phyloP scores from a whole-genome alignment of 2,113 vertebrate genomes.

The Cynocephalus volans region DNA sequence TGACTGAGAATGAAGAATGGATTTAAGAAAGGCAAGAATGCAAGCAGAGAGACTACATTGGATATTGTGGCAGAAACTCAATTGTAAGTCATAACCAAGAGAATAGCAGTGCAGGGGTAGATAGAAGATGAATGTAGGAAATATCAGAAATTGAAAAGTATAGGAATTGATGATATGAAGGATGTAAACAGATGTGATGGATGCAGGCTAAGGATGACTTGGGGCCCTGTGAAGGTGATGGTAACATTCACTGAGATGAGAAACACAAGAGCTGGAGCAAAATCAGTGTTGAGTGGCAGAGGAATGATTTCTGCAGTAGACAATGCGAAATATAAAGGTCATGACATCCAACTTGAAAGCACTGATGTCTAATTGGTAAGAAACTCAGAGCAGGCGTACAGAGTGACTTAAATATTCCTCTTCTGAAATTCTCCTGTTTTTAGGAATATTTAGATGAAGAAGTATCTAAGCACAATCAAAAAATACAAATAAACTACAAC shows the following conservation, averaged over 20 bases:
- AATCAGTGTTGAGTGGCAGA: not conserved
- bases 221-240: not conserved
- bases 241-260: not conserved
- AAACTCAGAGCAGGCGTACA: not conserved
- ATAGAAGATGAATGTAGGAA: not conserved
- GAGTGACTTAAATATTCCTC: not conserved
- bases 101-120: not conserved
- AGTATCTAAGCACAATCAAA: not conserved
- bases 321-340: not conserved
- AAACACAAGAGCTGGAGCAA: not conserved
- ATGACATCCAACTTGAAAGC: fast-evolving
- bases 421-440: not conserved
- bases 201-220: not conserved
- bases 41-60: not conserved
- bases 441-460: not conserved
- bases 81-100: not conserved
- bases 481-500: not conserved
- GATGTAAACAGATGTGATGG: not conserved
- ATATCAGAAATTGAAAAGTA: not conserved
- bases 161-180: not conserved
- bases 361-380: not conserved
- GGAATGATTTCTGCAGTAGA: not conserved
- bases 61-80: not conserved
- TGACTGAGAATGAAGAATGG: not conserved
- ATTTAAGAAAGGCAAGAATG: not conserved